Evolutionary conservation across 2,888 invertebrate genomes (phyloP), one percentile per base, ranked within the genome.

Genomic region (Patella depressa): DNA sequence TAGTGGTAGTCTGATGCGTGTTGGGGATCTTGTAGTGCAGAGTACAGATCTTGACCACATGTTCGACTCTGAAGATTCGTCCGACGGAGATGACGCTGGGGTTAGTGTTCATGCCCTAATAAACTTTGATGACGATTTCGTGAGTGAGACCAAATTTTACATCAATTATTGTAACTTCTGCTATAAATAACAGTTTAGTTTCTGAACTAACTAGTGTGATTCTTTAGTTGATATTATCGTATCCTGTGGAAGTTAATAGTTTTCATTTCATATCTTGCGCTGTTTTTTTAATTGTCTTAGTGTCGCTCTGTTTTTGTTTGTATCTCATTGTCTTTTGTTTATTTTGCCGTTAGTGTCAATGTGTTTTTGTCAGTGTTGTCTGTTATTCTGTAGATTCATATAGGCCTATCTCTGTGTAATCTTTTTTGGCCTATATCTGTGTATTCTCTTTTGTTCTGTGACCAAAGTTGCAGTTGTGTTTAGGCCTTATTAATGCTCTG

Each of bases 1-100:
- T 3, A 76, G 83, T 74, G 81, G 87, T 75, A 88, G 86, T 71
- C 85, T 91, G 54, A 91, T 87, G 19, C 85, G 87, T 55, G 90
- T 95, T 86, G 96, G 97, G 92, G 98, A 98, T 53, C 94, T 98
- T 57, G 73, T 78, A 54, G 78, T 73, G 54, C 76, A 95, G 85
- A 65, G 65, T 65, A 95, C 96, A 90, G 98, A 98, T 93, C 94
- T 98, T 85, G 98, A 98, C 89, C 96, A 98, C 92, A 95, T 98
- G 89, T 98, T 98, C 93, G 96, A 97, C 91, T 96, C 97, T 91
- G 96, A 96, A 0, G 96, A 96, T 93, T 96, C 65, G 17, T 82
- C 83, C 9, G 96, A 96, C 79, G 96, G 96, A 90, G 95, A 96
- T 89, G 96, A 97, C 92, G 97, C 96, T 93, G 94, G 95, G 91